Conservation (phyloP, 2,888 invertebrate genomes). For the Osmoderma eremita region DNA sequence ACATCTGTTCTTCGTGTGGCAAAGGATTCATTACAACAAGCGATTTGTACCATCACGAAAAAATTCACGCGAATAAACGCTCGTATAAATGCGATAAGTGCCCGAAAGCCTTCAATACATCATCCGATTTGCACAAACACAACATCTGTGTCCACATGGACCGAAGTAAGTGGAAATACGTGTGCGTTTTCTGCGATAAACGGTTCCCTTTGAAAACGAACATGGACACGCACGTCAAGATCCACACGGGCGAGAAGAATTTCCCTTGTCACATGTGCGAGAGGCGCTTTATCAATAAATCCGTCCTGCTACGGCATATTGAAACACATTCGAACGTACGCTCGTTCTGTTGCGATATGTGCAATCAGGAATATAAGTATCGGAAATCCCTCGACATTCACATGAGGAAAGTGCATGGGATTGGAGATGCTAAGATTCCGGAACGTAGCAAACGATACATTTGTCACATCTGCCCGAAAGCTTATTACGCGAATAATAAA, state of each 20-base stretch:
- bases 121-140: conserved; percentile 59
- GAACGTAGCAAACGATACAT: conserved; percentile 64
- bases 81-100: conserved; percentile 57
- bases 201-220: conserved; percentile 59
- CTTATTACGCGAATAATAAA: conserved; percentile 56
- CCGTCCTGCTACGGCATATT: conserved; percentile 56
- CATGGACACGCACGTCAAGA: conserved; percentile 57
- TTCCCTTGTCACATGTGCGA: conserved; percentile 58
- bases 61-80: conserved; percentile 59
- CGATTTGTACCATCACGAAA: conserved; percentile 59
- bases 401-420: conserved; percentile 64
- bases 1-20: conserved; percentile 59
- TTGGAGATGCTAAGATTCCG: conserved; percentile 65
- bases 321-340: conserved; percentile 56
- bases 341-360: conserved; percentile 63
- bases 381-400: conserved; percentile 66
- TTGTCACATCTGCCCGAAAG: conserved; percentile 57
- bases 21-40: conserved; percentile 63
- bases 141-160: conserved; percentile 59
- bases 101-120: conserved; percentile 60
- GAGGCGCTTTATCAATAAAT: conserved; percentile 55
- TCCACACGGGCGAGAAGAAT: conserved; percentile 58
- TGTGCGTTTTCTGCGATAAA: conserved; percentile 54
- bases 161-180: conserved; percentile 56
- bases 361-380: conserved; percentile 67